Conservation (phyloP, 2,113 vertebrate genomes). For the Semicossyphus pulcher region DNA sequence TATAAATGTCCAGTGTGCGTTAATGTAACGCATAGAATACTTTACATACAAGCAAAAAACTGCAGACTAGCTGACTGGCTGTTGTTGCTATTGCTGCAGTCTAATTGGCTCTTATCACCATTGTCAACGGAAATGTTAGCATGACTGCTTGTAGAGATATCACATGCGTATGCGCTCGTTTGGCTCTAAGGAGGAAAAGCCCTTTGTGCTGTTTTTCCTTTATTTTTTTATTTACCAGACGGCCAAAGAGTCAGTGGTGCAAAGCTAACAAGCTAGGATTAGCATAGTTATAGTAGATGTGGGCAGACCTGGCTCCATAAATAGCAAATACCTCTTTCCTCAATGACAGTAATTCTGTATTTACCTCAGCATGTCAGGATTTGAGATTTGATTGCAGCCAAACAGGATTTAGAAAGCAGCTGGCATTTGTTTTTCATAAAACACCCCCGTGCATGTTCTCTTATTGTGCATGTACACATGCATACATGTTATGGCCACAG, state of each 20-base stretch:
- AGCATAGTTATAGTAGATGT: conserved; percentile 40
- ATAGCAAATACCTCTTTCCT: conserved; percentile 50
- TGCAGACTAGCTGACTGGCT: no score
- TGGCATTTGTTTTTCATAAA: conserved; percentile 38
- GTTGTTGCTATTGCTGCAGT: no score
- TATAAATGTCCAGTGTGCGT: no score
- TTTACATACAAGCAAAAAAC: no score
- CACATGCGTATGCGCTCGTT: no score
- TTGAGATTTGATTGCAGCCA: conserved; percentile 59
- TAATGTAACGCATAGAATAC: no score
- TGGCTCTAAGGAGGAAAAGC: neutral
- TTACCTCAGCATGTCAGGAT: conserved; percentile 38
- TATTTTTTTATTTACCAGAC: neutral
- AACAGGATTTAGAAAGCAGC: conserved; percentile 56
- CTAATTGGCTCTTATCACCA: no score
- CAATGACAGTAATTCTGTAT: conserved; percentile 48
- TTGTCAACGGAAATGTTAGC: no score
- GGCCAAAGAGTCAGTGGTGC: neutral
- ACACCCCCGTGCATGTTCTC: conserved; percentile 3
- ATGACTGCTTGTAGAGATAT: no score
- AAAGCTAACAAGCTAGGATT: conserved; percentile 37
- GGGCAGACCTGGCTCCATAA: conserved; percentile 34
- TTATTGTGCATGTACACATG: neutral
- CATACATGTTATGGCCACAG: neutral
- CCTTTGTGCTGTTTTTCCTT: neutral